Evolutionary conservation across 2,113 vertebrate genomes (phyloP).

Genomic region (Ammodytes marinus): DNA sequence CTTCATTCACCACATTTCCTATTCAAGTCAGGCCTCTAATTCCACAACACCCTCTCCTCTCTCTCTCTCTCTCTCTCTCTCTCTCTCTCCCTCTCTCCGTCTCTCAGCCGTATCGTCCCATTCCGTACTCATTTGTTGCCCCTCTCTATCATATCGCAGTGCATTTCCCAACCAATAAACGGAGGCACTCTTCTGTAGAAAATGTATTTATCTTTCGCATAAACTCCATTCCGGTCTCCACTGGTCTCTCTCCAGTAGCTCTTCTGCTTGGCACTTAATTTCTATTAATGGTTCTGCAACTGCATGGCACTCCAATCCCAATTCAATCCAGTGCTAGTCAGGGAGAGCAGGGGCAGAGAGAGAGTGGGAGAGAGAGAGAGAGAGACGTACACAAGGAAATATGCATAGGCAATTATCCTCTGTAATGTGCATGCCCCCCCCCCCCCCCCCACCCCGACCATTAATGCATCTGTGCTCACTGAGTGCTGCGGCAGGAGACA

Average conservation of each 20-base stretch:
- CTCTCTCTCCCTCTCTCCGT: too few species aligned
- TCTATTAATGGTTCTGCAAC: conserved; percentile 87
- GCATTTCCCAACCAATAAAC: conserved; percentile 86
- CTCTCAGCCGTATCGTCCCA: conserved; percentile 73
- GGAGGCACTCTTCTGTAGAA: conserved; percentile 83
- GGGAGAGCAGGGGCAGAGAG: conserved; percentile 30
- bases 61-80: too few species aligned
- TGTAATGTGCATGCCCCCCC: conserved; percentile 74
- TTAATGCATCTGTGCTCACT: conserved; percentile 78
- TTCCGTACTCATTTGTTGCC: conserved; percentile 82
- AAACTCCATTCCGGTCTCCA: conserved; percentile 79
- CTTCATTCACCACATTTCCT: conserved; percentile 47
- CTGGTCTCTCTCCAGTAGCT: conserved; percentile 81
- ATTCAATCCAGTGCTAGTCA: conserved; percentile 74
- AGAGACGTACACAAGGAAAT: conserved; percentile 76
- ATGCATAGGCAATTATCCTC: conserved; percentile 83
- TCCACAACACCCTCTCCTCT: conserved; percentile 64
- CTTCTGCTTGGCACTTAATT: conserved; percentile 82
- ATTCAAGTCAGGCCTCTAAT: conserved; percentile 77
- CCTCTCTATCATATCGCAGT: conserved; percentile 83
- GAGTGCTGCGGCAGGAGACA: conserved; percentile 66
- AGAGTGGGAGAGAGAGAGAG: too few species aligned
- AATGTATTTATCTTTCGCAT: conserved; percentile 87
- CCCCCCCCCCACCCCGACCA: conserved; percentile 29
- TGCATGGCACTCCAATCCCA: conserved; percentile 71